Percentiles rank a stretch among this genome's conserved stretches.
phyloP scores from a whole-genome alignment of 2,797 vertebrate species.

The Podarcis lilfordi region DNA sequence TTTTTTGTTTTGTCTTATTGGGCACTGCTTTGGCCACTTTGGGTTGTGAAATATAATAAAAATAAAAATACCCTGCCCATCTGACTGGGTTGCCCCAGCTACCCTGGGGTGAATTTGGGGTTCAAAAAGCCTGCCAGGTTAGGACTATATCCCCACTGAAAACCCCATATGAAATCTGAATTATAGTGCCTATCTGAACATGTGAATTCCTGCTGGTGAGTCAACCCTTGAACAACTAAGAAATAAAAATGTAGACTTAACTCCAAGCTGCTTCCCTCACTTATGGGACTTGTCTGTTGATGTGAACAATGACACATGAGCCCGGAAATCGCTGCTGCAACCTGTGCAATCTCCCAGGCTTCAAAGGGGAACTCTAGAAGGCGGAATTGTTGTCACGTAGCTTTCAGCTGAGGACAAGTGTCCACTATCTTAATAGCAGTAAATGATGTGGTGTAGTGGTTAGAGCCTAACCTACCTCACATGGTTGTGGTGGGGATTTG shows the following conservation, averaged over 20 bases:
- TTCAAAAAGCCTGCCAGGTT: not conserved
- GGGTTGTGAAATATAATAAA: too few species aligned
- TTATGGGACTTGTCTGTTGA: not conserved
- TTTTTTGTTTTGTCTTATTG: too few species aligned
- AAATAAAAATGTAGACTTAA: slow-evolving; percentile 16
- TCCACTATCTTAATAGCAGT: too few species aligned
- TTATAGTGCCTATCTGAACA: not conserved
- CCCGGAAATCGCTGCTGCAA: not conserved
- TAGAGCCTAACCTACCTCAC: too few species aligned
- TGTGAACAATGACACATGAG: not conserved
- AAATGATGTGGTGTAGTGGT: too few species aligned
- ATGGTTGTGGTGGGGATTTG: too few species aligned
- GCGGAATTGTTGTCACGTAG: not conserved
- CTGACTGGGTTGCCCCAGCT: too few species aligned
- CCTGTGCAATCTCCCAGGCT: not conserved
- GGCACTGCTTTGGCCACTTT: too few species aligned
- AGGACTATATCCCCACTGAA: not conserved
- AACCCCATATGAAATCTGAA: not conserved
- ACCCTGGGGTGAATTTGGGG: too few species aligned
- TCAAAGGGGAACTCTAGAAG: not conserved
- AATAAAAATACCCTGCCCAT: too few species aligned
- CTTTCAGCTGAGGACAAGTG: not conserved
- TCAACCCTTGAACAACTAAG: slow-evolving; percentile 49
- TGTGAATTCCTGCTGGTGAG: not conserved
- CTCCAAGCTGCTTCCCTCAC: not conserved